Conservation (phyloP, 2,113 vertebrate species). For the Cottus gobio region DNA sequence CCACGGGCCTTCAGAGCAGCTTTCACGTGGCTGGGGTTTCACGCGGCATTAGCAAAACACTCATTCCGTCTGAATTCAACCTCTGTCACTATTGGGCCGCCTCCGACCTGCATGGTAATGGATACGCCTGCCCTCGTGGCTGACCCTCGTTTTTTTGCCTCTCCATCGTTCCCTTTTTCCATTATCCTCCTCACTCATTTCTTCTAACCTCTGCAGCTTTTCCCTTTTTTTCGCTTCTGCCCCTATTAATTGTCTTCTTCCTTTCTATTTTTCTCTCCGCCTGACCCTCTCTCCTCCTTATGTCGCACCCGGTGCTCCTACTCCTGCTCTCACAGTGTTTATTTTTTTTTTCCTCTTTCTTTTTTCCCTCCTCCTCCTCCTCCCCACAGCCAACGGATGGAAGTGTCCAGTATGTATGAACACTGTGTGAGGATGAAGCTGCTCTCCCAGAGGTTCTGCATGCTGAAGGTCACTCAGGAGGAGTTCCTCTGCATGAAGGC, state of each 20-base stretch:
- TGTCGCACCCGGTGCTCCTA: conserved; percentile 22
- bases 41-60: conserved; percentile 58
- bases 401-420: conserved; percentile 95
- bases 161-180: conserved; percentile 62
- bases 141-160: conserved; percentile 75
- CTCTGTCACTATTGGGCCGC: conserved; percentile 52
- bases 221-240: conserved; percentile 6
- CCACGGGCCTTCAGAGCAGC: background rate
- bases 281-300: conserved; percentile 39
- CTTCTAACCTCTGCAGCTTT: conserved; percentile 60
- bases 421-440: conserved; percentile 93
- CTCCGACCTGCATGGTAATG: conserved; percentile 71
- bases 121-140: conserved; percentile 67
- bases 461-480: conserved; percentile 93
- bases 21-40: conserved; percentile 32
- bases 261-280: conserved; percentile 17
- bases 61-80: conserved; percentile 54
- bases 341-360: background rate
- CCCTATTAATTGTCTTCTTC: conserved; percentile 47
- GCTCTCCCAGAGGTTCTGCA: conserved; percentile 91
- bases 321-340: conserved; percentile 11
- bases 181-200: conserved; percentile 71
- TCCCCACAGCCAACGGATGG: conserved; percentile 90
- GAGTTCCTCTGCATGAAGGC: conserved; percentile 99
- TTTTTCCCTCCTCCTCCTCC: background rate